Evolutionary conservation across 2,113 vertebrate genomes (phyloP).

Genomic region (Oceanodroma tethys): DNA sequence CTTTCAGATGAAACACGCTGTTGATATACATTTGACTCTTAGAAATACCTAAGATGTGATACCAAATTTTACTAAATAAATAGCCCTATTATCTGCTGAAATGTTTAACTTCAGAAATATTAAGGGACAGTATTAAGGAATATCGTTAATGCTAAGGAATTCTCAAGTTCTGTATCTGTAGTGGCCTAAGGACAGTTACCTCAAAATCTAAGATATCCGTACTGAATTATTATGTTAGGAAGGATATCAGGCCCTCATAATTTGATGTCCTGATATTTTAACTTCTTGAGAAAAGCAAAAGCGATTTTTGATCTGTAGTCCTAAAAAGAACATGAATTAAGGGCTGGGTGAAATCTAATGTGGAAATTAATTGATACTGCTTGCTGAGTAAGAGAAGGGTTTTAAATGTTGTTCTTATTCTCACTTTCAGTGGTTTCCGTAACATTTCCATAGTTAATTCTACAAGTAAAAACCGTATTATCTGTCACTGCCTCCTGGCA

Average conservation of each 20-base stretch:
- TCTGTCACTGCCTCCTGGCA: not conserved
- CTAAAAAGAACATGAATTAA: constrained; percentile 30
- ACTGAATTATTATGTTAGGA: not conserved
- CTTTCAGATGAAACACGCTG: not conserved
- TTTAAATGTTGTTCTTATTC: not conserved
- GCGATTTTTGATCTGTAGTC: not conserved
- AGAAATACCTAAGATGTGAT: not conserved
- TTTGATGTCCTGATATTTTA: constrained; percentile 23
- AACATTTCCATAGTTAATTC: not conserved
- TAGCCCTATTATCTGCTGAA: not conserved
- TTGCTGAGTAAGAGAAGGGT: not conserved
- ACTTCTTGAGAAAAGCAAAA: not conserved
- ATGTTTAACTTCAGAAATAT: not conserved
- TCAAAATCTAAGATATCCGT: not conserved
- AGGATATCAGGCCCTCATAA: not conserved
- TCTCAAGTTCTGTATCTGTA: not conserved
- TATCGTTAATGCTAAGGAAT: not conserved
- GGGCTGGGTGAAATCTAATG: not conserved
- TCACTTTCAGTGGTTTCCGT: not conserved
- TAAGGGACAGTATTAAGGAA: not conserved
- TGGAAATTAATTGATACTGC: not conserved
- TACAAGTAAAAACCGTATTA: not conserved
- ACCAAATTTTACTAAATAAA: not conserved
- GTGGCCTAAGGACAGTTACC: not conserved
- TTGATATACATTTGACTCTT: not conserved